phyloP scores from a whole-genome alignment of 2,888 invertebrate genomes.

The Chouioia cunea region DNA sequence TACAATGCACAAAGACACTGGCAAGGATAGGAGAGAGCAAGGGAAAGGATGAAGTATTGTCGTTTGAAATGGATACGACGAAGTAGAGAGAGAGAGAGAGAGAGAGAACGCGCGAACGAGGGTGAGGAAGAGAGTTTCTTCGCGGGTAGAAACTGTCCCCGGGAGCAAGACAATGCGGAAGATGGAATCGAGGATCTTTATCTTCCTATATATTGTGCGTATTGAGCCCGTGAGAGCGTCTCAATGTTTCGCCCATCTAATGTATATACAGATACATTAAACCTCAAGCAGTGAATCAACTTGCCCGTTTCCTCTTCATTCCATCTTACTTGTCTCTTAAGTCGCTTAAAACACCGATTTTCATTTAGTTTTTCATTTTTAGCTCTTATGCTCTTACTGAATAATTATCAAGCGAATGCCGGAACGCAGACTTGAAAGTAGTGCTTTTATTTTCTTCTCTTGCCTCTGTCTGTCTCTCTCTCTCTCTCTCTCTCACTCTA shows the following conservation, averaged over 20 bases:
- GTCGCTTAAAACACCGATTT: constrained; percentile 23
- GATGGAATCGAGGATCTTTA: constrained; percentile 52
- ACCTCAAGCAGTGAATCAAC: no score
- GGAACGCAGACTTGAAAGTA: neutral
- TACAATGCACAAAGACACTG: constrained; percentile 58
- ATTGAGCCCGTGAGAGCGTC: constrained; percentile 24
- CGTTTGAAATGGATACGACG: constrained; percentile 53
- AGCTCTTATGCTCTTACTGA: constrained; percentile 17
- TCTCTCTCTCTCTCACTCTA: no score
- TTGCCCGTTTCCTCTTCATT: neutral
- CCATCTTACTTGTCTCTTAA: constrained; percentile 1
- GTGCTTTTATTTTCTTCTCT: neutral
- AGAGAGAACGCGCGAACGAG: constrained; percentile 45
- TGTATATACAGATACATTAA: neutral
- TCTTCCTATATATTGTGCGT: constrained; percentile 46
- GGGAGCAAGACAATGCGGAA: constrained; percentile 53
- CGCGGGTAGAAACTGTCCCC: constrained; percentile 44
- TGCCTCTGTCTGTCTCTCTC: no score
- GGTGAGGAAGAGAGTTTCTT: neutral
- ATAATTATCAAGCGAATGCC: constrained; percentile 38
- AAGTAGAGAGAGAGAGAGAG: constrained; percentile 40
- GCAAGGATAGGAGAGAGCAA: constrained; percentile 48
- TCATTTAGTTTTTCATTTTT: constrained; percentile 7
- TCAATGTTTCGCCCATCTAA: neutral
- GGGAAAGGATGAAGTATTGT: constrained; percentile 53